phyloP scores from a whole-genome alignment of 2,797 vertebrate species.

The Poeciliopsis gracilis region DNA sequence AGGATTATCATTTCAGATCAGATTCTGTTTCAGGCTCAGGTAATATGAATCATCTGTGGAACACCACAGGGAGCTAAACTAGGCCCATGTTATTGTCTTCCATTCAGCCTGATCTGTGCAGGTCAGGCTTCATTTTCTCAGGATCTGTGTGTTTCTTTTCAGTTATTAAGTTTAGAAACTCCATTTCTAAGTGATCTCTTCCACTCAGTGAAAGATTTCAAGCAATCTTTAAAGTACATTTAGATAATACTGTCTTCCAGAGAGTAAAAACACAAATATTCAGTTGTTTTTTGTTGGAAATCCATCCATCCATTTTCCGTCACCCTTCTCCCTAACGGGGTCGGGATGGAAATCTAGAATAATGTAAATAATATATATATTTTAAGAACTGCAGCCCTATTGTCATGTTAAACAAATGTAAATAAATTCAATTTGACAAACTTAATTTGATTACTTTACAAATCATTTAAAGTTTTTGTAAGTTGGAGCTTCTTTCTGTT shows the following conservation, averaged over 20 bases:
- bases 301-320: no score
- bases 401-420: no score
- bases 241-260: neutral
- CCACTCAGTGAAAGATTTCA: neutral
- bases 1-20: neutral
- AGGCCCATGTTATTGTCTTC: neutral
- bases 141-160: neutral
- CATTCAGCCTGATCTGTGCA: neutral
- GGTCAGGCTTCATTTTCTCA: neutral
- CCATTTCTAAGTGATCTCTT: neutral
- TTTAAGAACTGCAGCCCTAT: no score
- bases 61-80: neutral
- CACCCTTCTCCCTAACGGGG: no score
- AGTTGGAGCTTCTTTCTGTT: no score
- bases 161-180: neutral
- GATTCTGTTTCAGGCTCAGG: neutral
- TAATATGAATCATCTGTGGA: neutral
- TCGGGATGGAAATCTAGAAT: neutral
- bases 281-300: neutral
- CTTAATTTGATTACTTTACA: no score
- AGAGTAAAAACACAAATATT: neutral
- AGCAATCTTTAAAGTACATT: neutral
- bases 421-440: no score
- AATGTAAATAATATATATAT: no score
- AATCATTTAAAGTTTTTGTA: no score